Conservation (phyloP, 1,140 invertebrate genomes). For the Tribolium madens region DNA sequence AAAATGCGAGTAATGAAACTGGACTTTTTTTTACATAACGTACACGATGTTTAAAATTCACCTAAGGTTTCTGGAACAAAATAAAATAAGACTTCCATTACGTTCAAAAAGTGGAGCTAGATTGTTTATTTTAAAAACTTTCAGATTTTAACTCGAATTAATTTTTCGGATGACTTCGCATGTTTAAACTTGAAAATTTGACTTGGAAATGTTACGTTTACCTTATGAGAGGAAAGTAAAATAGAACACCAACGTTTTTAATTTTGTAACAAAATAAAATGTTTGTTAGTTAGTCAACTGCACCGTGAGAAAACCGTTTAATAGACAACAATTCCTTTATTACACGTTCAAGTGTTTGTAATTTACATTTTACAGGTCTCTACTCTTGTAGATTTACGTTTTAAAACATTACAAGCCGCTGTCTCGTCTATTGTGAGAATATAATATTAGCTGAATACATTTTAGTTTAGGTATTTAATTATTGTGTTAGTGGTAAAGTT, state of each 20-base stretch:
- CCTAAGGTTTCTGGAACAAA: background rate
- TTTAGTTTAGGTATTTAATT: slow-evolving; percentile 24
- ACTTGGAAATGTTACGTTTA: too few relatives aligned
- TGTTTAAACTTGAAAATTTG: too few relatives aligned
- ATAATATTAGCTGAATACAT: slow-evolving; percentile 11
- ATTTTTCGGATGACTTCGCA: too few relatives aligned
- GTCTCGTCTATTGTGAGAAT: slow-evolving; percentile 9
- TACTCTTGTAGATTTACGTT: background rate
- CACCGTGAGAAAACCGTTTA: slow-evolving; percentile 36
- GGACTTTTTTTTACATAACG: slow-evolving; percentile 7
- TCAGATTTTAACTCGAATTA: too few relatives aligned
- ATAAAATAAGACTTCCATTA: background rate
- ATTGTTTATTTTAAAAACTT: background rate
- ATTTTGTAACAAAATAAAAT: background rate
- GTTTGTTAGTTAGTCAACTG: background rate
- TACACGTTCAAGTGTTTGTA: slow-evolving; percentile 31
- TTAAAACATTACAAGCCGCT: slow-evolving; percentile 1
- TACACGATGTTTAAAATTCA: slow-evolving; percentile 5
- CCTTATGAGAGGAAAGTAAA: too few relatives aligned
- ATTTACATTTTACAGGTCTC: slow-evolving; percentile 31
- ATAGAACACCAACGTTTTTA: too few relatives aligned
- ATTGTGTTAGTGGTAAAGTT: slow-evolving; percentile 8
- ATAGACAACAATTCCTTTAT: slow-evolving; percentile 36
- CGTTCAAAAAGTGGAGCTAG: background rate
- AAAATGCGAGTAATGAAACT: slow-evolving; percentile 9